Base-by-base conservation (phyloP, 2,113 vertebrate species). In the Tauraco erythrolophus region DNA sequence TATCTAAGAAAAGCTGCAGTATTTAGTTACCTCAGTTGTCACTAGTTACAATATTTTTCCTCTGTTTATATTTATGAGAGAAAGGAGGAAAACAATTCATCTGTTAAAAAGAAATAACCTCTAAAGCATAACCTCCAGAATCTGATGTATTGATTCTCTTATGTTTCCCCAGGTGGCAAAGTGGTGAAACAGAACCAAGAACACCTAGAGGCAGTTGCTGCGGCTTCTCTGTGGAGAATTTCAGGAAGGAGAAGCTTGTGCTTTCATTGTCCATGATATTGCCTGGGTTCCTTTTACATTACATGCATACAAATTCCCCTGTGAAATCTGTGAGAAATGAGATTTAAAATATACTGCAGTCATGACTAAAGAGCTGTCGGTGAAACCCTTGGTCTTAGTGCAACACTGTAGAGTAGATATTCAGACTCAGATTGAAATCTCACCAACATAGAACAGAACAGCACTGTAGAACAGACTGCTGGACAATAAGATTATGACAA, bases 81-180 rank as follows among this genome's bases (percentile, higher is more conserved):
- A 97, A 94, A 71, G 19, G n/a, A 76, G 43, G 23, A 92, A 97
- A 87, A 56, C 72, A 92, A 95, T 92, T 95, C 57, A 94, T 95
- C 94, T 95, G 61, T 84, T 98, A 88, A 93, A 92, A 93, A 95
- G 71, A 84, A 95, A 96, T 95, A 97, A 96, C 91, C 94, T 95
- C 88, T 84, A 77, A 96, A 92, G 89, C 80, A 89, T 94, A 92
- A 95, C 92, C 96, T 95, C 72, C 72, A 82, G 90, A 97, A 96
- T 94, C 72, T 94, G 80, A 75, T 91, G 46, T 87, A 95, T 88
- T 71, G 83, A 94, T 97, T 89, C 48, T 97, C 93, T 93, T 88
- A 94, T 95, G 88, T 96, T 96, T 97, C 56, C 89, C 86, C 96
- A 98, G 94, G 97, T 96, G 94, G 95, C 17, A 65, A 95, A 89